phyloP scores from a whole-genome alignment of 2,888 invertebrate genomes.

The Ferdinandea cuprea region DNA sequence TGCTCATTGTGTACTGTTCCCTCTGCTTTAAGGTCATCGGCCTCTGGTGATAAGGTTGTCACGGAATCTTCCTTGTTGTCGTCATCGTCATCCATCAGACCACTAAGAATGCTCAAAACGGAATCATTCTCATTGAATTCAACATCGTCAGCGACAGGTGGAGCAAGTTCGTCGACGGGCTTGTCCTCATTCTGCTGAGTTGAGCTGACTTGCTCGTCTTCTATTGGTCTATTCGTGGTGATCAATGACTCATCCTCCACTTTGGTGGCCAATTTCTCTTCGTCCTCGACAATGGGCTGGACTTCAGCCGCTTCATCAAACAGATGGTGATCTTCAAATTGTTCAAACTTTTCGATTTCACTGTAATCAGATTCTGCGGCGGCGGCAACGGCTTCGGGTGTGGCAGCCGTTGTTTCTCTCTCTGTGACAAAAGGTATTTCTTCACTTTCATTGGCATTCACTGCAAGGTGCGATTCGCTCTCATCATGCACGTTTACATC shows the following conservation, averaged over 20 bases:
- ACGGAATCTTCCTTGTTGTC: slow-evolving; percentile 76
- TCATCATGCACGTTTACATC: slow-evolving; percentile 34
- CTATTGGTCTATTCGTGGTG: not conserved
- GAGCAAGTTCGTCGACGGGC: no score
- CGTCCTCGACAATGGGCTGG: slow-evolving; percentile 1
- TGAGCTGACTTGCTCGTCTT: slow-evolving; percentile 3
- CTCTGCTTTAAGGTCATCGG: slow-evolving; percentile 68
- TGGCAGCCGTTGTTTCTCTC: slow-evolving; percentile 77
- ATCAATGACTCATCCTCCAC: not conserved
- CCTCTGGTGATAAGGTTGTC: slow-evolving; percentile 77
- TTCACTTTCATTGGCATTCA: slow-evolving; percentile 72
- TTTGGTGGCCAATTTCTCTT: slow-evolving; percentile 22
- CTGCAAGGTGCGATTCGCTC: slow-evolving; percentile 48
- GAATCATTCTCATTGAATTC: slow-evolving; percentile 80
- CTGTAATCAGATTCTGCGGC: slow-evolving; percentile 59
- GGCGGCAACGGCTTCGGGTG: slow-evolving; percentile 58
- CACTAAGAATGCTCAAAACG: slow-evolving; percentile 80
- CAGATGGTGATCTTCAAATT: slow-evolving; percentile 56
- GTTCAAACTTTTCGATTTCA: slow-evolving; percentile 66
- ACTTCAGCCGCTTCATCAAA: slow-evolving; percentile 30
- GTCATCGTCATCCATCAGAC: slow-evolving; percentile 79
- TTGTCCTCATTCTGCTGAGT: slow-evolving; percentile 9
- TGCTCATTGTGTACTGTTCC: slow-evolving; percentile 56
- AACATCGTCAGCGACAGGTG: slow-evolving; percentile 24
- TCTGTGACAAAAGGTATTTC: slow-evolving; percentile 61